phyloP scores from a whole-genome alignment of 92 coral and sea anemone species.

The Palythoa grandiflora region DNA sequence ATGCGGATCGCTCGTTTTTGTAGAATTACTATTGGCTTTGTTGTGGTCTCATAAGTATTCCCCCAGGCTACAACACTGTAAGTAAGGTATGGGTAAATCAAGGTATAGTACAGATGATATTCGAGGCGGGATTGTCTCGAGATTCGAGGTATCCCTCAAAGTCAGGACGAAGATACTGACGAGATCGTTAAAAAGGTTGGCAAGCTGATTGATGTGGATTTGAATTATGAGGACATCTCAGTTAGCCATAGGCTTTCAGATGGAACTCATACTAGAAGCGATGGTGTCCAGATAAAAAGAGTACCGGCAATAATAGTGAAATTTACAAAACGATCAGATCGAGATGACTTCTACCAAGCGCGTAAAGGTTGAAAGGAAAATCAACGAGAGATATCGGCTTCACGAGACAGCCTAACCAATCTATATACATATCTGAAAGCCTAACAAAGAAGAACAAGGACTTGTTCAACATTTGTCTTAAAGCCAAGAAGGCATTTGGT shows the following conservation, averaged over 20 bases:
- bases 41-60: too few species aligned
- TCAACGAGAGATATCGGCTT: neutral
- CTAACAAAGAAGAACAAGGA: conserved; percentile 31
- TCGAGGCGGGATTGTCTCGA: too few species aligned
- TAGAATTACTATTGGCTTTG: too few species aligned
- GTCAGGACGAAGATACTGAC: too few species aligned
- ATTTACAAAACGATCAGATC: neutral
- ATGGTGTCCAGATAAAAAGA: conserved; percentile 7
- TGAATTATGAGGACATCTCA: neutral
- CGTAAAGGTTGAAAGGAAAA: too few species aligned
- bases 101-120: too few species aligned
- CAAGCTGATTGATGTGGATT: neutral
- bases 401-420: too few species aligned
- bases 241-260: neutral
- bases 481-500: conserved; percentile 6
- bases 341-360: conserved; percentile 17
- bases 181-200: neutral
- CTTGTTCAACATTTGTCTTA: conserved; percentile 25
- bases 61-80: too few species aligned
- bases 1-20: too few species aligned
- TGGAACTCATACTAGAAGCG: neutral
- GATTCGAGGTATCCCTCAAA: too few species aligned
- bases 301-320: conserved; percentile 12
- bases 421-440: neutral
- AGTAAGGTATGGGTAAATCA: too few species aligned